Evolutionary conservation across 2,888 invertebrate species (phyloP).

Genomic region (Eumerus sabulonum): DNA sequence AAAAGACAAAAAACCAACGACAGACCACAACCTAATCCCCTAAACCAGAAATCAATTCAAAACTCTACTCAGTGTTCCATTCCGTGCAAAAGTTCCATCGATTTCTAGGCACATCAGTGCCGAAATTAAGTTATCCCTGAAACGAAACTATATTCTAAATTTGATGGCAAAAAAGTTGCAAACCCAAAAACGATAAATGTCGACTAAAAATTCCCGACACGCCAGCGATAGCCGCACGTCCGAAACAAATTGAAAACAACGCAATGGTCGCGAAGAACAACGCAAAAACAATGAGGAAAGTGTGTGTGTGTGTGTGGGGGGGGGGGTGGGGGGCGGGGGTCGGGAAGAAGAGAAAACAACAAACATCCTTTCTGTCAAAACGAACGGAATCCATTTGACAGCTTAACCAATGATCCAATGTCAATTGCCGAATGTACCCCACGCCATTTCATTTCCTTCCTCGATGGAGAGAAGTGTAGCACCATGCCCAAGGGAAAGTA

Average conservation of each 20-base stretch:
- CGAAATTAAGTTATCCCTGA: not conserved
- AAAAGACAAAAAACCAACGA: too few species aligned
- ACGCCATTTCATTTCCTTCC: conserved; percentile 15
- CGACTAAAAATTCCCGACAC: conserved; percentile 60
- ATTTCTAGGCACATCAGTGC: not conserved
- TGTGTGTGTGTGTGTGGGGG: too few species aligned
- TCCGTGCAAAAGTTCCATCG: too few species aligned
- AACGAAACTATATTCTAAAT: not conserved
- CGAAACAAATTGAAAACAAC: conserved; percentile 45
- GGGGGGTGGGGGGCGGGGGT: too few species aligned
- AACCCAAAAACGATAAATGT: conserved; percentile 9
- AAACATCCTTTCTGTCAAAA: conserved; percentile 4
- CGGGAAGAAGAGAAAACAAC: too few species aligned
- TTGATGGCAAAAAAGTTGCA: too few species aligned
- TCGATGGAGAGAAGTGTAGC: conserved; percentile 1
- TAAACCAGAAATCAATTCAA: too few species aligned
- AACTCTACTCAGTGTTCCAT: too few species aligned
- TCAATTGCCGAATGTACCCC: conserved; percentile 26
- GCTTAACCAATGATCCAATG: conserved; percentile 59
- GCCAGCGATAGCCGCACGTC: conserved; percentile 56
- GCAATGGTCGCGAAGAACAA: conserved; percentile 21
- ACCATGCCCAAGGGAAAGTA: not conserved
- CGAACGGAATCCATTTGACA: conserved; percentile 52
- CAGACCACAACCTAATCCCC: too few species aligned
- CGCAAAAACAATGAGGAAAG: not conserved